phyloP scores from a whole-genome alignment of 2,113 vertebrate species.

The Gnathonemus echidnorhynchus region DNA sequence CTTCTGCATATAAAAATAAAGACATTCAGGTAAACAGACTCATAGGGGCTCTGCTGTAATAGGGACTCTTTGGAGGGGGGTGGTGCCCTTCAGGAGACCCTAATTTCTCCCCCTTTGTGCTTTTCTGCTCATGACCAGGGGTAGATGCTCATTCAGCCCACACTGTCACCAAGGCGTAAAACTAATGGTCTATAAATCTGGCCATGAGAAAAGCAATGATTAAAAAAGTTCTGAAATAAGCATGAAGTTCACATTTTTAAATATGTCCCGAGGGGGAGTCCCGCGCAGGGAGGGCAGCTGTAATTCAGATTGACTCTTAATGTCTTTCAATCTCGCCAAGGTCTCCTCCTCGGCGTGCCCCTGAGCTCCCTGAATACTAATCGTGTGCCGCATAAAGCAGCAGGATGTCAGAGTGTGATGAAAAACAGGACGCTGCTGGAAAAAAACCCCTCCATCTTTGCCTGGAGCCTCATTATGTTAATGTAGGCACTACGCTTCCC shows the following conservation, averaged over 20 bases:
- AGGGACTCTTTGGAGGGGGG: neutral
- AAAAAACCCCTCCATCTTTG: neutral
- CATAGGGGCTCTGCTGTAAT: neutral
- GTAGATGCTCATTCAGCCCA: conserved; percentile 35
- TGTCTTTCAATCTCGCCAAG: conserved; percentile 35
- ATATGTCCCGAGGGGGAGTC: conserved; percentile 26
- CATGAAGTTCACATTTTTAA: conserved; percentile 35
- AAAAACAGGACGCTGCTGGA: neutral
- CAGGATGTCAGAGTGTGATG: conserved; percentile 25
- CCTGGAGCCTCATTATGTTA: neutral
- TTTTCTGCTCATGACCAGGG: conserved; percentile 14
- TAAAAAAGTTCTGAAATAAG: conserved; percentile 51
- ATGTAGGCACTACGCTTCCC: neutral
- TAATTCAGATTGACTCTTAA: conserved; percentile 32
- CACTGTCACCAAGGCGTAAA: conserved; percentile 41
- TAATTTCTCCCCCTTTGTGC: conserved; percentile 30
- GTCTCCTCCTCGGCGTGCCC: conserved; percentile 13
- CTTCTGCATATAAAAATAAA: neutral
- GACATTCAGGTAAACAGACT: neutral
- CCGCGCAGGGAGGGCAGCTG: conserved; percentile 1
- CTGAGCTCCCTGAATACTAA: conserved; percentile 28
- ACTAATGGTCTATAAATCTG: conserved; percentile 54
- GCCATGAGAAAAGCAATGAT: conserved; percentile 49
- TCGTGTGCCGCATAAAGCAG: conserved; percentile 14
- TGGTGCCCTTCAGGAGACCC: conserved; percentile 4